These are phyloP conservation scores for Papilio helenus DNA, from an alignment of 1,140 invertebrate species.

Conservation along the genomic window DNA sequence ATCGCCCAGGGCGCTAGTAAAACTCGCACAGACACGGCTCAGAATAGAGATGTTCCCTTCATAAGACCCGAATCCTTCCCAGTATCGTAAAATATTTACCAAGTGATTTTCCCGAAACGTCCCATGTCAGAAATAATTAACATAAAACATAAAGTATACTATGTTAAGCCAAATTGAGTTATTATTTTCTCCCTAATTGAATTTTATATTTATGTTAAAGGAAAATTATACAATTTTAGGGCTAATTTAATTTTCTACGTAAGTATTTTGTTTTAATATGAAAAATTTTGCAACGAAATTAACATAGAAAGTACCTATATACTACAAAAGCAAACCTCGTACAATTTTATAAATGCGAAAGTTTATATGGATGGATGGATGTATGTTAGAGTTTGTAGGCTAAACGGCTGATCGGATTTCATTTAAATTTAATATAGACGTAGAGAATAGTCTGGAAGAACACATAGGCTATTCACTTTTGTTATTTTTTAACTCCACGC, in stretches of 20 bases:
- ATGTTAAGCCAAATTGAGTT: background rate
- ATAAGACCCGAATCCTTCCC: background rate
- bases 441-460: no score
- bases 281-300: background rate
- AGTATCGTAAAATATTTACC: background rate
- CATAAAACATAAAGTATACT: background rate
- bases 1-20: no score
- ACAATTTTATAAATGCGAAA: no score
- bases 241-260: background rate
- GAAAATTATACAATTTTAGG: background rate
- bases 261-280: slow-evolving; percentile 1
- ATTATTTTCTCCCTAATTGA: background rate
- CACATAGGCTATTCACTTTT: no score
- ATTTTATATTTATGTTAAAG: background rate
- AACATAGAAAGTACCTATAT: background rate
- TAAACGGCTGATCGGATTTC: no score
- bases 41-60: background rate
- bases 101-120: background rate
- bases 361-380: no score
- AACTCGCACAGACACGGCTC: no score
- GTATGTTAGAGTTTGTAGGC: no score
- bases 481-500: no score
- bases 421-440: no score
- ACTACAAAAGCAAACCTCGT: no score
- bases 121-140: background rate